Base-by-base conservation (phyloP, 2,113 vertebrate species). In the Psittacula cyanocephala region DNA sequence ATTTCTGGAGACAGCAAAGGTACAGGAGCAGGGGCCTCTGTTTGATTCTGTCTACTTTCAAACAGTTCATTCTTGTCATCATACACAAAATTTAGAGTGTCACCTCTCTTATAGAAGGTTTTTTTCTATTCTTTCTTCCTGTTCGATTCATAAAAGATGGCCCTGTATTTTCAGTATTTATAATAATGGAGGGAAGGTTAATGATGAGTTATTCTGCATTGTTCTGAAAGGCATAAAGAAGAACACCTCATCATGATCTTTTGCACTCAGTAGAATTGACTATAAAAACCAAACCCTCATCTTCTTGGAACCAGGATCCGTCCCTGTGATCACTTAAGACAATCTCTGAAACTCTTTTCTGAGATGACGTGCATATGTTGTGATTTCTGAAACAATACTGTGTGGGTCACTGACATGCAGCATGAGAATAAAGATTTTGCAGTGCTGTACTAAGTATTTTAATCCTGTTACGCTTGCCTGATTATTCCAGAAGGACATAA, bases 331-430 rank as follows among this genome's bases (percentile, higher is more conserved):
- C 6, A 3, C 43, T n/a, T 46, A 72, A 57, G n/a, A 41, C 1
- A 8, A 44, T 41, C n/a, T 82, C 46, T 81, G 50, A 86, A 94
- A 44, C 16, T 25, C 22, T 69, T 5, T 24, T 46, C n/a, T 17
- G 8, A 82, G 24, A 16, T n/a, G 44, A 22, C 5, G 10, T 10
- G 10, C 0, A 3, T 46, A 35, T 0, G 0, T 18, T 55, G 25
- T 50, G 27, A 55, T 71, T 91, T 81, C 37, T 79, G 81, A 87
- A 89, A 69, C 19, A 52, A 19, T 28, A 22, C 9, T 28, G 2
- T 37, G 13, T n/a, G 41, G 33, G 29, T 78, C 49, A 33, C 17
- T 77, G 46, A n/a, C 15, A 31, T 22, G 12, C 46, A 80, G 31
- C 25, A 37, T 14, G 27, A 49, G 24, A 22, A 81, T 8, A 62